Percentiles rank a stretch among this genome's conserved stretches.
Evolutionary conservation across 23 tunicate species (phyloP).

Genomic region (Ascidia mentula): DNA sequence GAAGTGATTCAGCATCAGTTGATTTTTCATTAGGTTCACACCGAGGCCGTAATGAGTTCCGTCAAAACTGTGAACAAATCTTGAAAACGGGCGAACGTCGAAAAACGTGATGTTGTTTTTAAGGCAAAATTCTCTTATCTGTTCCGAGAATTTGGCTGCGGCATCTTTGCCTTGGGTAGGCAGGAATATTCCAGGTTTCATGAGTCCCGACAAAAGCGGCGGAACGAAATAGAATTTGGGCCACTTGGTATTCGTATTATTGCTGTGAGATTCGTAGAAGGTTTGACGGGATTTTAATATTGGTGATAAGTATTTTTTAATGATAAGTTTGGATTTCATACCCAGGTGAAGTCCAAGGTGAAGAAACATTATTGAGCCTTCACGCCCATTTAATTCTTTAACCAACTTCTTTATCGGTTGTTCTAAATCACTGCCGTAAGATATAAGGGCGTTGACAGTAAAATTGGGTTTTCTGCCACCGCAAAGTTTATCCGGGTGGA

Average conservation of each 20-base stretch:
- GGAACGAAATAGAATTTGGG: slow-evolving; percentile 10
- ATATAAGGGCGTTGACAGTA: neutral
- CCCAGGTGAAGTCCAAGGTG: neutral
- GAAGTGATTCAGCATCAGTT: slow-evolving; percentile 54
- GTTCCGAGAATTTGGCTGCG: neutral
- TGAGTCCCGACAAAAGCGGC: slow-evolving; percentile 14
- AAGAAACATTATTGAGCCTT: neutral
- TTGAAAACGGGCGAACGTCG: slow-evolving; percentile 41
- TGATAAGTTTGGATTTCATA: neutral
- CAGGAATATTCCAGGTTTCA: slow-evolving; percentile 4
- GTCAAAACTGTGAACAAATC: slow-evolving; percentile 53
- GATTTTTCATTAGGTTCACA: slow-evolving; percentile 70
- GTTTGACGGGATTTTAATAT: neutral
- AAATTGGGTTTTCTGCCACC: slow-evolving; percentile 2
- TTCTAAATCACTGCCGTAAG: neutral
- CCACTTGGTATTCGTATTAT: slow-evolving; percentile 3
- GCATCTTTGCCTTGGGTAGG: neutral
- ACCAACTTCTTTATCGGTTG: neutral
- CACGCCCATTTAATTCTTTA: neutral
- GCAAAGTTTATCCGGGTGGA: neutral
- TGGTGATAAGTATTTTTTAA: neutral
- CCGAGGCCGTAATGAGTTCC: slow-evolving; percentile 77
- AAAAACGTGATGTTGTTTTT: slow-evolving; percentile 9
- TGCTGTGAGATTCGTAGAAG: neutral
- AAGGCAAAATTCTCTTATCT: slow-evolving; percentile 14